Base-by-base conservation (phyloP, 2,113 vertebrate genomes). In the Mionectes macconnelli region DNA sequence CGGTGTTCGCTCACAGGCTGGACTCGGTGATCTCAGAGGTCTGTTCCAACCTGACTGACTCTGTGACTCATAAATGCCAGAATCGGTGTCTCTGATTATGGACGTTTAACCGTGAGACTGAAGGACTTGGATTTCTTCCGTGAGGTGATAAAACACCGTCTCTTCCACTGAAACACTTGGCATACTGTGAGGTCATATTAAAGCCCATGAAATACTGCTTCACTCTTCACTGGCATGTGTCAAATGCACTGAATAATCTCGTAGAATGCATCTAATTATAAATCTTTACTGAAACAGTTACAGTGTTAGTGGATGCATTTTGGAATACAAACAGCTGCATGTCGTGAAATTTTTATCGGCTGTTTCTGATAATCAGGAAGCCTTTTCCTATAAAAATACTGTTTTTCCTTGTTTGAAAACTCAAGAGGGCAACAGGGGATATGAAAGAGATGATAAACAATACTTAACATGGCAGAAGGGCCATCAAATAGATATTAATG, bases 181-280 rank as follows among this genome's bases (percentile, higher is more conserved):
- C 0, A 0, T 72, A 30, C 9, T 16, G 1, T 31, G 9, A 70
- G 8, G 40, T 72, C 6, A 1, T 10, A 5, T 3, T 24, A 8
- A 24, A 13, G 10, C 19, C 44, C 24, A 0, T 25, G 28, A 49
- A 66, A 9, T 60, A 18, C 2, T 40, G n/a, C 18, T 66, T 15
- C 91, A 45, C n/a, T 62, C 11, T 24, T 69, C n/a, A 10, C 8
- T 2, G 1, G 5, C 22, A n/a, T 20, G 28, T 69, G 15, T 73
- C 31, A 53, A 37, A 62, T 4, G 15, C 44, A 4, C 23, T 7
- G n/a, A 50, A 20, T 80, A 7, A 17, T 53, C 22, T 31, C 3
- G 6, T 13, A n/a, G 44, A 27, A 63, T 30, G 10, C 63, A 11
- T 12, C 37, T 74, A 3, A n/a, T 53, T 7, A 8, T 31, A 19